A percentile compares a stretch with the other conserved stretches of the same genome.
phyloP scores from a whole-genome alignment of 2,888 invertebrate genomes.

The Sinopyrophorus schimmeli region DNA sequence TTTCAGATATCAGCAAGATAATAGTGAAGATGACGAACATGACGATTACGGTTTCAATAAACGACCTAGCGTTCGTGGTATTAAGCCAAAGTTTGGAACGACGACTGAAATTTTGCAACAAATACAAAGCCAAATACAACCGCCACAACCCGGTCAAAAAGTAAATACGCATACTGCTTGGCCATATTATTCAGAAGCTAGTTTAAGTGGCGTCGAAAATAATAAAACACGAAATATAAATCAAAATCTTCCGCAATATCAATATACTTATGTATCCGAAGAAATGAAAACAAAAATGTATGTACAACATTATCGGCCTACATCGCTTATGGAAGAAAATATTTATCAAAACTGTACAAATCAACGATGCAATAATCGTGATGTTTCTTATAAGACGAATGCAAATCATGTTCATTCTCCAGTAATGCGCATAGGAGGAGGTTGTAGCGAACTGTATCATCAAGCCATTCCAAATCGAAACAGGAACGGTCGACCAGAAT shows the following conservation, averaged over 20 bases:
- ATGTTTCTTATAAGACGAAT: slow-evolving; percentile 42
- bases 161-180: slow-evolving; percentile 59
- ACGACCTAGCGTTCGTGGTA: slow-evolving; percentile 86
- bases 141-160: slow-evolving; percentile 55
- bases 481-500: slow-evolving; percentile 64
- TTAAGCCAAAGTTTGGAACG: slow-evolving; percentile 83
- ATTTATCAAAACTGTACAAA: slow-evolving; percentile 61
- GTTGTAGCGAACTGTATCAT: slow-evolving; percentile 48
- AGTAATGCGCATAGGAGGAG: slow-evolving; percentile 47
- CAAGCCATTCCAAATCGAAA: slow-evolving; percentile 48
- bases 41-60: slow-evolving; percentile 90
- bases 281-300: slow-evolving; percentile 42
- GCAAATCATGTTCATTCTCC: slow-evolving; percentile 46
- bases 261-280: slow-evolving; percentile 43
- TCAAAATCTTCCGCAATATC: slow-evolving; percentile 43
- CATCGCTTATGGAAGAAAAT: slow-evolving; percentile 53
- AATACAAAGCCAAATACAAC: slow-evolving; percentile 69
- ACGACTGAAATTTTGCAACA: slow-evolving; percentile 80
- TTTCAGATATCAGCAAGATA: slow-evolving; percentile 63
- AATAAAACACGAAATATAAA: slow-evolving; percentile 45
- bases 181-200: slow-evolving; percentile 69
- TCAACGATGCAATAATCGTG: slow-evolving; percentile 42
- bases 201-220: slow-evolving; percentile 49
- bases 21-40: slow-evolving; percentile 73
- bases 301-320: slow-evolving; percentile 49